phyloP scores from a whole-genome alignment of 23 tunicate species.

The Aplidium turbinatum region DNA sequence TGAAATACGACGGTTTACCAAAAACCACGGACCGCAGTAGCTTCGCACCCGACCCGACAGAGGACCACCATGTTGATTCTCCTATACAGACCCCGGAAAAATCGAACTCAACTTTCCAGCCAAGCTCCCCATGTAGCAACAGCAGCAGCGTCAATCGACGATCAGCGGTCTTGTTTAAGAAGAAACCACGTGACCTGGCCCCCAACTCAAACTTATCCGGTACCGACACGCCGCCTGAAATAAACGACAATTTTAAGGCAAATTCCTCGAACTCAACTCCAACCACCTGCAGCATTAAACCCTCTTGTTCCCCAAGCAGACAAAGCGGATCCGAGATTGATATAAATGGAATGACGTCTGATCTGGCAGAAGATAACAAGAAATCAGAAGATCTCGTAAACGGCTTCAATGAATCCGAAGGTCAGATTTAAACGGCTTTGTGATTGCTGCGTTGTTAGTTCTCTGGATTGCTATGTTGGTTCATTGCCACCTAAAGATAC shows the following conservation, averaged over 20 bases:
- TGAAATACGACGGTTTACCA: background rate
- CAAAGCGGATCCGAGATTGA: too few species aligned
- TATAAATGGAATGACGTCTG: too few species aligned
- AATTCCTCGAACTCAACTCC: too few species aligned
- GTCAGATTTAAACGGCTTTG: background rate
- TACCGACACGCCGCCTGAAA: conserved; percentile 5
- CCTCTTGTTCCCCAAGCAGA: too few species aligned
- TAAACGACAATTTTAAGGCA: too few species aligned
- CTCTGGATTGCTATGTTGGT: too few species aligned
- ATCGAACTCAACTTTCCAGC: background rate
- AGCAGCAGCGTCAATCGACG: conserved; percentile 54
- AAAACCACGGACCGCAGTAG: too few species aligned
- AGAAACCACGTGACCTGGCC: conserved; percentile 22
- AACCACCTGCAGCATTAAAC: too few species aligned
- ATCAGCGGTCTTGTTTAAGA: conserved; percentile 67
- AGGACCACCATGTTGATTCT: background rate
- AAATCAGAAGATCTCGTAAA: background rate
- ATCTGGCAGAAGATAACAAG: too few species aligned
- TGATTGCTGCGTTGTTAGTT: too few species aligned
- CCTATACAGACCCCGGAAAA: too few species aligned
- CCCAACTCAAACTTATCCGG: background rate
- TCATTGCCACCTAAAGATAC: too few species aligned
- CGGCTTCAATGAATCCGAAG: background rate
- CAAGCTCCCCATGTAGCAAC: background rate
- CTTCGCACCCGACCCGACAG: background rate